Evolutionary conservation across 1,140 invertebrate genomes (phyloP), one percentile per base, ranked within the genome.

Genomic region (Ooceraea biroi): DNA sequence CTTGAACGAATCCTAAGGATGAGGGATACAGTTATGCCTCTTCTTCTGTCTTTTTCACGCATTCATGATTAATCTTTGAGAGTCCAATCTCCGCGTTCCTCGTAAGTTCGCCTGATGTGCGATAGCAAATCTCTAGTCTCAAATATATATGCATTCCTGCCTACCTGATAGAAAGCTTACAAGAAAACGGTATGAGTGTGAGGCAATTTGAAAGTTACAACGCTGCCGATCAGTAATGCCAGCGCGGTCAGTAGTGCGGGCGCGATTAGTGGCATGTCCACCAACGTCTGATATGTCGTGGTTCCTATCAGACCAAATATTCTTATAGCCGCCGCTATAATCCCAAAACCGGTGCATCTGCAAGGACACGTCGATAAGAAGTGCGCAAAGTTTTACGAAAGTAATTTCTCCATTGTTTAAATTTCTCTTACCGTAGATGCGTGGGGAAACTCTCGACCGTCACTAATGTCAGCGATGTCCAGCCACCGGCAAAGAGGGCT

Each of bases 171-270:
- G 50, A 55, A 74, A 78, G 52, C 69, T 93, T 92, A 93, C 82
- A 93, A 90, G 83, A 93, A 93, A 77, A 93, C 92, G 57, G 90
- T 90, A 85, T 93, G 91, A 82, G 93, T 93, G 69, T 93, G 91
- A 76, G 93, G 92, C 87, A 93, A 90, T 88, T 93, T 91, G 30
- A 93, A 88, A n/a, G 91, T 92, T 46, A 90, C 88, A n/a, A 91
- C 84, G 83, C 93, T 93, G 8, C 90, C 91, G 58, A 92, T 89
- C 22, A 93, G 65, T 63, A 93, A 73, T 36, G 85, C 87, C 48
- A 88, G 85, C n/a, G 91, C 92, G 27, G 93, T 93, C 52, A 93
- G 72, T 44, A 93, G 60, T 72, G 93, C 90, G 5, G 93, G 93
- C 57, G 89, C 91, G 7, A 93, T 84, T 52, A 93, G 60, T n/a